Base-by-base conservation (phyloP, 37 sponge, comb jelly and placozoan species). In the Eunapius fragilis region DNA sequence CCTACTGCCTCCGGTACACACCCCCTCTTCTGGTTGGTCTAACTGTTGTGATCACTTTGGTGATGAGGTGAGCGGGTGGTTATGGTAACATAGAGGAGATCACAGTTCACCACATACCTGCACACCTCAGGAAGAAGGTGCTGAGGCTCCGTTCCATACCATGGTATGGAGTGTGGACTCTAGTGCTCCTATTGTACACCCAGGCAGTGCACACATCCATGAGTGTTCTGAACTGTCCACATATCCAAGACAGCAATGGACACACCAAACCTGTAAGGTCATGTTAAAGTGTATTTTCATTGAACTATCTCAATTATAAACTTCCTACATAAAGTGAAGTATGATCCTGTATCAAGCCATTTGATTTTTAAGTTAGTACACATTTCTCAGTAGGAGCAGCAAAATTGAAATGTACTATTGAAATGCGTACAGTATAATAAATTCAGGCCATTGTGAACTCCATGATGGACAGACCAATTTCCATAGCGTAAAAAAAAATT, bases 151-250 rank as follows among this genome's bases (percentile, higher is more conserved):
- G 67, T 24, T 84, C 84, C 10, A 41, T 71, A n/a, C 68, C 78
- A 33, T 87, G 87, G 87, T n/a, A 36, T 85, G 70, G 68, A 17
- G 78, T 85, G 77, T 85, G 86, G 86, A 32, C 68, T 7, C 26
- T 85, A 26, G 41, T 85, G 33, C 31, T 85, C 24, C 70, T 85
- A 17, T 38, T 76, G 32, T 85, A 77, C 70, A 73, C 67, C 77
- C 78, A 77, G 67, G 78, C 70, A 24, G 78, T 85, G 22, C 70
- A 85, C 78, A 85, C 86, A 33, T 85, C 86, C 33, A 23, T 77
- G 31, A 58, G 70, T 25, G 37, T 77, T 23, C 49, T 85, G 31
- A 76, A 85, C 70, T 85, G 86, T 67, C 86, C 86, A 30, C 31
- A 26, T 22, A 37, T 91, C 3, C 19, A 28, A 4, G 76, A 88